Evolutionary conservation across 1,140 invertebrate genomes (phyloP).

Genomic region (Orius laevigatus): DNA sequence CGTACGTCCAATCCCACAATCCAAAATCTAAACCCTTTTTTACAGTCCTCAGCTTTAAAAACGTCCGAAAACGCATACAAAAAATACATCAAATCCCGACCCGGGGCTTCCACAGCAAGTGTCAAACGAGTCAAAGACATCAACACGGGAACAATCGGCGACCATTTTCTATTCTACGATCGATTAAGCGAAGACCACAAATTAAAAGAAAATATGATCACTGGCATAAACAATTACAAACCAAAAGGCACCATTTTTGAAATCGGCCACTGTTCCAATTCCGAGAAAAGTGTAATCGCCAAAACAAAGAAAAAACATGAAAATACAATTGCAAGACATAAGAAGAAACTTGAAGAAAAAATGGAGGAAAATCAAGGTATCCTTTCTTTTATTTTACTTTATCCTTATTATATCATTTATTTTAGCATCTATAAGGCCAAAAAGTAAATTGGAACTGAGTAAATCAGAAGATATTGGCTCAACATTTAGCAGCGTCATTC

Average conservation of each 20-base stretch:
- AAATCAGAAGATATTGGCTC: conserved; percentile 25
- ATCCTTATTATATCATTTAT: background rate
- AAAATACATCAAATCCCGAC: conserved; percentile 74
- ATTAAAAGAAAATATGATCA: conserved; percentile 34
- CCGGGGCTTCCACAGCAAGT: conserved; percentile 73
- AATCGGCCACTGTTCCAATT: conserved; percentile 64
- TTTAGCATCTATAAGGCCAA: conserved; percentile 21
- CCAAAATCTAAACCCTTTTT: background rate
- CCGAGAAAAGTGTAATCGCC: conserved; percentile 25
- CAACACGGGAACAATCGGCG: conserved; percentile 30
- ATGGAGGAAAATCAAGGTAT: conserved; percentile 17
- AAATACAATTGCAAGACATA: conserved; percentile 16
- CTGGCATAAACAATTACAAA: conserved; percentile 66
- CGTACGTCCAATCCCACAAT: conserved; percentile 32
- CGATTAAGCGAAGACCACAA: conserved; percentile 24
- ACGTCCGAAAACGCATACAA: conserved; percentile 78
- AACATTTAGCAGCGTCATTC: conserved; percentile 34
- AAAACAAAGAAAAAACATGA: conserved; percentile 18
- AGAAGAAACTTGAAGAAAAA: conserved; percentile 29
- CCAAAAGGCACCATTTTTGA: conserved; percentile 90
- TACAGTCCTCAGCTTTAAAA: conserved; percentile 27
- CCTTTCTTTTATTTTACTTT: conserved; percentile 3
- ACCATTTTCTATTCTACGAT: conserved; percentile 30
- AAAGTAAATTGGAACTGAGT: conserved; percentile 27
- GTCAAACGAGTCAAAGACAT: conserved; percentile 65